Evolutionary conservation across 2,797 vertebrate species (phyloP).

Genomic region (Thaleichthys pacificus): DNA sequence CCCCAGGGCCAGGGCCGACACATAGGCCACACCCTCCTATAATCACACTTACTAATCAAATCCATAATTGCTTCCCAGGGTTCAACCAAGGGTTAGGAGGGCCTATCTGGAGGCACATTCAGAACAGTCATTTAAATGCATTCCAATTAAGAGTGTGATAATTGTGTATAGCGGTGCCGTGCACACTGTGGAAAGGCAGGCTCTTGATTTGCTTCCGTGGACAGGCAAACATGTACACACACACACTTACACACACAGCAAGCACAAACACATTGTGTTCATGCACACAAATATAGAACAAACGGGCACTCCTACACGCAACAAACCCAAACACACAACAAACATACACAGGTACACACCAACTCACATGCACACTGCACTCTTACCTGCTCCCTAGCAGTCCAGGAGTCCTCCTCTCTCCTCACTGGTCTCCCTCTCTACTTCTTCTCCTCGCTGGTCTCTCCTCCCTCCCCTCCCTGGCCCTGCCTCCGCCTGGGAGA

Average conservation of each 20-base stretch:
- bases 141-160: constrained; percentile 28
- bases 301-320: neutral
- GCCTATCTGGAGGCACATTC: constrained; percentile 7
- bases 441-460: no score
- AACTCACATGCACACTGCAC: no score
- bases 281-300: neutral
- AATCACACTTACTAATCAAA: constrained; percentile 41
- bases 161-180: constrained; percentile 21
- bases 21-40: neutral
- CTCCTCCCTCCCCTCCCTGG: no score
- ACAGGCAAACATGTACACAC: neutral
- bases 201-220: neutral
- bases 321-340: neutral
- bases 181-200: neutral
- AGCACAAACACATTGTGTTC: neutral
- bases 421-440: no score
- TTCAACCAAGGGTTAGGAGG: constrained; percentile 33
- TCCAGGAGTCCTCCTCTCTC: no score
- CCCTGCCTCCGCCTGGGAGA: no score
- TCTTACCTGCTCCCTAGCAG: no score
- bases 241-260: neutral
- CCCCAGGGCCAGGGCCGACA: neutral
- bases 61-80: constrained; percentile 36
- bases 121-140: constrained; percentile 28
- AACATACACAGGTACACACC: neutral